phyloP scores from a whole-genome alignment of 2,797 vertebrate species.

The Sphenopsis melanotis region DNA sequence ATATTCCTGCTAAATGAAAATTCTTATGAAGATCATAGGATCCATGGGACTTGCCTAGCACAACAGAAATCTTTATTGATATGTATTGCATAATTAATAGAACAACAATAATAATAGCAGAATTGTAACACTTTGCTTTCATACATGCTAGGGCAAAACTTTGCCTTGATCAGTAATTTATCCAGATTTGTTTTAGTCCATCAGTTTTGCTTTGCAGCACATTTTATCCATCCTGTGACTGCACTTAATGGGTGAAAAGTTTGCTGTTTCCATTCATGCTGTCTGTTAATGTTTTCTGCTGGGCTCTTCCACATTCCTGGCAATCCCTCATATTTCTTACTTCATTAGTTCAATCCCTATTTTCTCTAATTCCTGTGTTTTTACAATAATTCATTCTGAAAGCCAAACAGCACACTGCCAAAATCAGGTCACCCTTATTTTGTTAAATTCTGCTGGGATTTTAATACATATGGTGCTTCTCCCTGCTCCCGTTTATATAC shows the following conservation, averaged over 20 bases:
- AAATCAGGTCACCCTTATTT: neutral
- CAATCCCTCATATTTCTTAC: neutral
- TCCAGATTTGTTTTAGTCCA: neutral
- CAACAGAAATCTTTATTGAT: neutral
- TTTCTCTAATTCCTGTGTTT: neutral
- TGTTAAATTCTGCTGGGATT: neutral
- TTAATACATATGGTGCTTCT: neutral
- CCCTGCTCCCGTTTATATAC: neutral
- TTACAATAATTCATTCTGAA: neutral
- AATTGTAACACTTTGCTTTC: neutral
- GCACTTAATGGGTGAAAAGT: fast-evolving
- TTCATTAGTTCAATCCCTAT: neutral
- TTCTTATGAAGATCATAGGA: neutral
- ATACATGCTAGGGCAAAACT: neutral
- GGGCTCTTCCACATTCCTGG: neutral
- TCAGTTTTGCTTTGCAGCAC: neutral
- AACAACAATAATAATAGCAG: neutral
- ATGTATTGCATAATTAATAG: neutral
- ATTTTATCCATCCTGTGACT: neutral
- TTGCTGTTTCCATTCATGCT: neutral
- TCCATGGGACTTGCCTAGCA: neutral
- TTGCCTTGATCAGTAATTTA: neutral
- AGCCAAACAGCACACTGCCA: neutral
- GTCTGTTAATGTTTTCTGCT: neutral
- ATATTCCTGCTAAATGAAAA: neutral